A percentile compares a stretch with the other conserved stretches of the same genome.
Conservation (phyloP, 2,797 vertebrate genomes). For the Otolemur crassicaudatus region DNA sequence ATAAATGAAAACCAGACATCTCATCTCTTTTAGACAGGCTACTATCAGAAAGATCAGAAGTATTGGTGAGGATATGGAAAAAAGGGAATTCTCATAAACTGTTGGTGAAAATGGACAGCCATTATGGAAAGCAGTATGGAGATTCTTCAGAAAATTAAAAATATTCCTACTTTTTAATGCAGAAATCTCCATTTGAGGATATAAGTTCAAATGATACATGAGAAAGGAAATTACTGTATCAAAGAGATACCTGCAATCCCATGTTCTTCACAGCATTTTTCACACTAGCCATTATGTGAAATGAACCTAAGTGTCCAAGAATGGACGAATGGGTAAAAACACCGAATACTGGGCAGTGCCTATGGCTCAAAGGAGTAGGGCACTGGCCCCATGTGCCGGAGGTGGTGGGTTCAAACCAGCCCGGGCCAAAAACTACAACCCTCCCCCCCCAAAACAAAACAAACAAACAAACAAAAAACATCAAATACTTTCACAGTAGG, state of each 20-base stretch:
- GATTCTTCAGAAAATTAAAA: neutral
- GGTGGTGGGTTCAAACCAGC: no score
- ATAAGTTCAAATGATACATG: neutral
- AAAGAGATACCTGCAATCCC: neutral
- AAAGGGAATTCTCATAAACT: neutral
- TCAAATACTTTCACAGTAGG: no score
- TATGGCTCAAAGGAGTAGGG: no score
- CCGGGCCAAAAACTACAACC: no score
- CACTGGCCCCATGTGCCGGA: no score
- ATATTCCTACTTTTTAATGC: neutral
- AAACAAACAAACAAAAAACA: neutral
- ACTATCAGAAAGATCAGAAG: neutral
- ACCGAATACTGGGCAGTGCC: no score
- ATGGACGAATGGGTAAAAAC: neutral
- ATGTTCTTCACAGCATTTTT: neutral
- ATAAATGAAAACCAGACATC: neutral
- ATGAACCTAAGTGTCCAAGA: neutral
- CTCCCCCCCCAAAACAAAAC: no score
- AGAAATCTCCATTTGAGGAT: neutral
- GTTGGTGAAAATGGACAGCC: no score
- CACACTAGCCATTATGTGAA: neutral
- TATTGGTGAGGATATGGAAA: neutral
- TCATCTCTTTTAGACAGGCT: neutral
- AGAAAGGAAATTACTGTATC: neutral
- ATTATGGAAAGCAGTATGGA: neutral